phyloP scores from a whole-genome alignment of 2,113 vertebrate genomes.

The Pollachius pollachius region DNA sequence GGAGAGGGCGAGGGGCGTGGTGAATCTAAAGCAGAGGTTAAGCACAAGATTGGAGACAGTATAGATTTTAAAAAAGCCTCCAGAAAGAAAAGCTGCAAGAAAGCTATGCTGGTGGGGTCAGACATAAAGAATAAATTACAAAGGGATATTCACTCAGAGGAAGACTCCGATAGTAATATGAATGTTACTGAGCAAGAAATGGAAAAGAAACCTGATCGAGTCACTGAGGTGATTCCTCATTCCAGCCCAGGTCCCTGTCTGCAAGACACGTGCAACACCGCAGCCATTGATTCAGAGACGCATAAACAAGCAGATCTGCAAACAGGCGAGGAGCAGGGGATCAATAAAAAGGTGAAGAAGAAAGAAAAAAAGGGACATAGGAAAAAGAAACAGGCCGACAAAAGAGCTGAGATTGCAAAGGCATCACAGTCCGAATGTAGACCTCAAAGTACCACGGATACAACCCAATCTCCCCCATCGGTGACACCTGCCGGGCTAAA shows the following conservation, averaged over 20 bases:
- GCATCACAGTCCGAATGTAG: neutral
- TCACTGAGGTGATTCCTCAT: neutral
- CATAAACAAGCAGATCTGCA: conserved; percentile 1
- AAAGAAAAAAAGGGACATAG: conserved; percentile 48
- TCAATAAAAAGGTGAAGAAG: conserved; percentile 29
- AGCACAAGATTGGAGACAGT: conserved; percentile 14
- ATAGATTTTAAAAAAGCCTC: conserved; percentile 4
- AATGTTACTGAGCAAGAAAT: neutral
- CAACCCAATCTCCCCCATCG: neutral
- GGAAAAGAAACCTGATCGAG: conserved; percentile 11
- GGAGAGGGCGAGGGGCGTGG: neutral
- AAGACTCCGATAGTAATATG: neutral
- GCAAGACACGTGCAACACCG: conserved; percentile 4
- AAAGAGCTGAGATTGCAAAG: conserved; percentile 11
- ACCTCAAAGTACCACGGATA: conserved; percentile 26
- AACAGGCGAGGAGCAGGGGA: conserved; percentile 7
- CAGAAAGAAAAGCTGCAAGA: neutral
- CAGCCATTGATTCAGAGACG: conserved; percentile 2
- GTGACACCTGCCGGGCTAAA: conserved; percentile 12
- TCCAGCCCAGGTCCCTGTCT: conserved; percentile 3
- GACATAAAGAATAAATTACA: conserved; percentile 18
- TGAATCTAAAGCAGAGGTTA: conserved; percentile 11
- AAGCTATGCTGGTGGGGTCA: conserved; percentile 12
- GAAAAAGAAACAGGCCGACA: conserved; percentile 47
- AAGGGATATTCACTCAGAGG: neutral